Evolutionary conservation across 2,113 vertebrate genomes (phyloP).

Genomic region (Cryptomyrus ogoouensis): DNA sequence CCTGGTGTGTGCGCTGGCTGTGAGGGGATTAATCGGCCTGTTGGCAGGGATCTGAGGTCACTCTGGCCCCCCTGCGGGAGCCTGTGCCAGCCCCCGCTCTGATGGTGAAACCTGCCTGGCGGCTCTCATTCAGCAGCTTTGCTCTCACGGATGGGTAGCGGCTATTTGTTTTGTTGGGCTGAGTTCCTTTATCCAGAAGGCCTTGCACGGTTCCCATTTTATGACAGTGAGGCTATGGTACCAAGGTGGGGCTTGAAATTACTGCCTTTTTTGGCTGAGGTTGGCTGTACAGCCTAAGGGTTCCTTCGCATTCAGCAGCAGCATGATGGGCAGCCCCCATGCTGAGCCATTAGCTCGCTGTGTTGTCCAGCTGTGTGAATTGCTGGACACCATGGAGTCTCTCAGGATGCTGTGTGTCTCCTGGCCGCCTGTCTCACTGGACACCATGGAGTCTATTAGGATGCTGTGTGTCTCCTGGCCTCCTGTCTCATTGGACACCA

Average conservation of each 20-base stretch:
- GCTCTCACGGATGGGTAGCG: not conserved
- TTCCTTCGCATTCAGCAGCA: not conserved
- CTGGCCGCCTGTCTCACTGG: too few species aligned
- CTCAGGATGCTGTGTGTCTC: too few species aligned
- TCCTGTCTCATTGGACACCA: too few species aligned
- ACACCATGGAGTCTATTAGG: too few species aligned
- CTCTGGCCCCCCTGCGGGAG: not conserved
- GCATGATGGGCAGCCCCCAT: not conserved
- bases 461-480: too few species aligned
- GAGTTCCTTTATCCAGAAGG: not conserved
- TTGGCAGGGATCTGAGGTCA: not conserved
- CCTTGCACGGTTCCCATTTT: not conserved
- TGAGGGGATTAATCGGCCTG: slow-evolving; percentile 8
- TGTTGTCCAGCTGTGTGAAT: too few species aligned
- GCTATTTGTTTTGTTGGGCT: not conserved
- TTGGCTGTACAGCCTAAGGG: not conserved
- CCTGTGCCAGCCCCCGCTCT: not conserved
- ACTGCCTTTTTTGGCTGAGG: not conserved
- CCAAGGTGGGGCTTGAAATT: not conserved
- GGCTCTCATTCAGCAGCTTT: not conserved
- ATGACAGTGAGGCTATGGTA: not conserved
- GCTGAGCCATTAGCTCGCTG: too few species aligned
- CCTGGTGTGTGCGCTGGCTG: not conserved
- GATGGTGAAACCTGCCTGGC: slow-evolving; percentile 14
- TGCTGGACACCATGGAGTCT: too few species aligned